phyloP scores from a whole-genome alignment of 2,797 vertebrate genomes.

The Acanthornis magna region DNA sequence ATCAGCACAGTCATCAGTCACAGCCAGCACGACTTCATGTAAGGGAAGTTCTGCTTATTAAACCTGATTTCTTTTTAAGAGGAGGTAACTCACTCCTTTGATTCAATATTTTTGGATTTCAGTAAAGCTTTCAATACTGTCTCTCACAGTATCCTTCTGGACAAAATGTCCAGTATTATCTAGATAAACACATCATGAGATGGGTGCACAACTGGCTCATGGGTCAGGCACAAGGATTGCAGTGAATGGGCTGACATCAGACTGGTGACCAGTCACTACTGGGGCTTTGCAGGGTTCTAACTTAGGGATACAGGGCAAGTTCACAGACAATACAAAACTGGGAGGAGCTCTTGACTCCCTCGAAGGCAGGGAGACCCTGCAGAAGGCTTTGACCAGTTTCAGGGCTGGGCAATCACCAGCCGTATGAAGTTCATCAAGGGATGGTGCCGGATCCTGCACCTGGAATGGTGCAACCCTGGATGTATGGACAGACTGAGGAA shows the following conservation, averaged over 20 bases:
- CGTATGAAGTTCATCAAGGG: no score
- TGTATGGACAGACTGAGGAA: neutral
- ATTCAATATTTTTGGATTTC: neutral
- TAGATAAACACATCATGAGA: neutral
- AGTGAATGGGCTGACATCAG: no score
- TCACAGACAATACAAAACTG: neutral
- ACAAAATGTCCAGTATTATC: neutral
- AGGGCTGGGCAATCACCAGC: neutral
- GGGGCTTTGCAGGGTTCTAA: neutral
- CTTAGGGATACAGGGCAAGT: neutral
- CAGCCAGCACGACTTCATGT: neutral
- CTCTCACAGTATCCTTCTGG: neutral
- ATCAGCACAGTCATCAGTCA: neutral
- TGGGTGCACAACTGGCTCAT: rapidly evolving
- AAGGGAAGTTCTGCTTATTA: neutral
- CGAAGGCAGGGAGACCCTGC: neutral
- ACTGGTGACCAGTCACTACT: neutral
- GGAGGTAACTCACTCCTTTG: neutral
- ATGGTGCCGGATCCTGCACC: neutral
- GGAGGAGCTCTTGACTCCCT: neutral
- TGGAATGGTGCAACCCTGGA: neutral
- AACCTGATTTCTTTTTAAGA: rapidly evolving
- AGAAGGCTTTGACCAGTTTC: neutral
- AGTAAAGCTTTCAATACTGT: neutral
- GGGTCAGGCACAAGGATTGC: rapidly evolving